phyloP scores from a whole-genome alignment of 2,888 invertebrate species.

The Seira ritae region DNA sequence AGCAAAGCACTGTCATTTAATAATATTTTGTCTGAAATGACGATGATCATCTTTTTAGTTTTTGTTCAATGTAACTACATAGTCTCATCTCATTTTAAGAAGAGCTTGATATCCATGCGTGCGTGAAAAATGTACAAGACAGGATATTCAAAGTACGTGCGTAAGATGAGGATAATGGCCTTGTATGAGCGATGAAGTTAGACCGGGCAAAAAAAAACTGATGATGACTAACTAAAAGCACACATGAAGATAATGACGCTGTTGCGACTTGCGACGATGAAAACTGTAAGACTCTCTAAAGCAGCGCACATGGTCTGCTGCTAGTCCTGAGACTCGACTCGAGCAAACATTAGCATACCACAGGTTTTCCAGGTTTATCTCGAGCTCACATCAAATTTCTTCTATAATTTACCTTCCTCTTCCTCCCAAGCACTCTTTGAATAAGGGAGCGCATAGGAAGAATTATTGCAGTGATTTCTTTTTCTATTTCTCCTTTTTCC shows the following conservation, averaged over 20 bases:
- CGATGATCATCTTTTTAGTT: conserved; percentile 18
- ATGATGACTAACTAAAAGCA: not conserved
- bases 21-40: not conserved
- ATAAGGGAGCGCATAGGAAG: not conserved
- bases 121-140: conserved; percentile 24
- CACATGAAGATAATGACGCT: not conserved
- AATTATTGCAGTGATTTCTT: conserved; percentile 29
- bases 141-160: conserved; percentile 4
- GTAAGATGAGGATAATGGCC: conserved; percentile 41
- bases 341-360: too few relatives aligned
- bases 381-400: too few relatives aligned
- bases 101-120: not conserved
- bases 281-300: not conserved
- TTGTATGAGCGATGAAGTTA: not conserved
- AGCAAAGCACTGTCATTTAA: not conserved
- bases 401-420: too few relatives aligned
- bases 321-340: too few relatives aligned
- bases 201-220: not conserved
- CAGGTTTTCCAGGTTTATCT: too few relatives aligned
- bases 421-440: too few relatives aligned
- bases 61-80: too few relatives aligned
- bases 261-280: not conserved
- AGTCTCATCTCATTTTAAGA: too few relatives aligned
- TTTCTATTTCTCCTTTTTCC: conserved; percentile 23
- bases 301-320: too few relatives aligned